Conservation (phyloP, 2,888 invertebrate species). For the Acanthosepion esculentum region DNA sequence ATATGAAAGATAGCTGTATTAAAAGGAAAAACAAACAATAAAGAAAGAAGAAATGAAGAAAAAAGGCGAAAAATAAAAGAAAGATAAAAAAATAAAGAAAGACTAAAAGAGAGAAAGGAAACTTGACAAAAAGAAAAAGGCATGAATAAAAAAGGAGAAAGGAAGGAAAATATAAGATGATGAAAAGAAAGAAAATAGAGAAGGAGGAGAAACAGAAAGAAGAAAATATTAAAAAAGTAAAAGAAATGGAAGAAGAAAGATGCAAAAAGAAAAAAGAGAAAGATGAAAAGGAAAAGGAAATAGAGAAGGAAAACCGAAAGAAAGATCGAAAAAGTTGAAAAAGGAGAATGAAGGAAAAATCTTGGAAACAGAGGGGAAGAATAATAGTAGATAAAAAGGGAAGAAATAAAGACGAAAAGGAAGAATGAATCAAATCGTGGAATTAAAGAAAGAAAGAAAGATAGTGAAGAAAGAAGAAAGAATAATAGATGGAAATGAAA, state of each 20-base stretch:
- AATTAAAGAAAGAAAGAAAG: not conserved
- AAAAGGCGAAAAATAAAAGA: not conserved
- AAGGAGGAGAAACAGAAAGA: not conserved
- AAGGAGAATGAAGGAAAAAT: not conserved
- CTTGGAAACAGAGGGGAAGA: not conserved
- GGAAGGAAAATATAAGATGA: not conserved
- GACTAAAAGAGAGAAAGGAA: not conserved
- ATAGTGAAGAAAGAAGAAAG: not conserved
- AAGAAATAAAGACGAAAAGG: not conserved
- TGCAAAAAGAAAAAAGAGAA: not conserved
- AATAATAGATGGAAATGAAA: not conserved
- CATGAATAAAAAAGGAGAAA: not conserved
- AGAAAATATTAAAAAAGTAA: not conserved
- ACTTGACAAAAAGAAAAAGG: not conserved
- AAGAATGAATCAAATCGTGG: not conserved
- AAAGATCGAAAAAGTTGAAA: not conserved
- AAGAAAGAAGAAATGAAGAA: not conserved
- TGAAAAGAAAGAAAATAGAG: not conserved
- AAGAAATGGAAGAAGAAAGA: not conserved
- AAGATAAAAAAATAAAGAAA: not conserved
- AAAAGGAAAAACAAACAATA: not conserved
- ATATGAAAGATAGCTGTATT: not conserved
- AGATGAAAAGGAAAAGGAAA: not conserved
- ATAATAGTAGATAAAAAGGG: not conserved
- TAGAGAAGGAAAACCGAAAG: fast-evolving